A percentile compares a stretch with the other conserved stretches of the same genome.
Conservation (phyloP, 2,797 vertebrate genomes). For the Falco columbarius region DNA sequence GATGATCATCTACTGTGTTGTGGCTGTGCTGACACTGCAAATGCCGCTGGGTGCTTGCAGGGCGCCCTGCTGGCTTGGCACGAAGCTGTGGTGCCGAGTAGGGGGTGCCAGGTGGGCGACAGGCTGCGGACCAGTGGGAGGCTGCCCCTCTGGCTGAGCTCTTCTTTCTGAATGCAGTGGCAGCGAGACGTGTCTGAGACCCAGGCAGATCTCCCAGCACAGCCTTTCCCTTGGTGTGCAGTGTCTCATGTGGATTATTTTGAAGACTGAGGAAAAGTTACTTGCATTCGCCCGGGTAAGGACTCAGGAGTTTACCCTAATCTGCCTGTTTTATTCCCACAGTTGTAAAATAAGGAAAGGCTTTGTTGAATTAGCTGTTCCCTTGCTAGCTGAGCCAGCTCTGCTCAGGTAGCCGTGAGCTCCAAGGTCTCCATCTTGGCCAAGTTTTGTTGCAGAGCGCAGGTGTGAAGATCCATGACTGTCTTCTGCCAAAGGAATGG, state of each 20-base stretch:
- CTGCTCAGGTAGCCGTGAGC: not conserved
- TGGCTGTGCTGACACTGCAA: not conserved
- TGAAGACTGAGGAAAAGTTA: conserved; percentile 56
- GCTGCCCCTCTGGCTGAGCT: not conserved
- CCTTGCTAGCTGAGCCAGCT: not conserved
- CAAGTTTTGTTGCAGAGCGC: not conserved
- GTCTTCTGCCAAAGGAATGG: not conserved
- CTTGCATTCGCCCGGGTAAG: conserved; percentile 11
- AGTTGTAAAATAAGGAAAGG: not conserved
- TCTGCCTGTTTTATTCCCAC: not conserved
- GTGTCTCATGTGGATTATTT: not conserved
- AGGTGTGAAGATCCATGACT: not conserved
- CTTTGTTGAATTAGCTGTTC: not conserved
- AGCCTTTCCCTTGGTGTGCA: not conserved
- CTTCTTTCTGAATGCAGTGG: not conserved
- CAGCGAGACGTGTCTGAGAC: not conserved
- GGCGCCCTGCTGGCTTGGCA: accelerated
- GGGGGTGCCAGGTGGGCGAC: accelerated
- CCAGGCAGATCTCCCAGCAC: not conserved
- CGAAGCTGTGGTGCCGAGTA: not conserved
- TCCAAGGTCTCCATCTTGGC: not conserved
- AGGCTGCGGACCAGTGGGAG: not conserved
- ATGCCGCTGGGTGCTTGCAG: not conserved
- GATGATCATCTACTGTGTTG: not conserved
- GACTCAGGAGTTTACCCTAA: not conserved